These are phyloP conservation scores for Entelurus aequoreus DNA, from an alignment of 2,113 vertebrate genomes.

Conservation along the genomic window DNA sequence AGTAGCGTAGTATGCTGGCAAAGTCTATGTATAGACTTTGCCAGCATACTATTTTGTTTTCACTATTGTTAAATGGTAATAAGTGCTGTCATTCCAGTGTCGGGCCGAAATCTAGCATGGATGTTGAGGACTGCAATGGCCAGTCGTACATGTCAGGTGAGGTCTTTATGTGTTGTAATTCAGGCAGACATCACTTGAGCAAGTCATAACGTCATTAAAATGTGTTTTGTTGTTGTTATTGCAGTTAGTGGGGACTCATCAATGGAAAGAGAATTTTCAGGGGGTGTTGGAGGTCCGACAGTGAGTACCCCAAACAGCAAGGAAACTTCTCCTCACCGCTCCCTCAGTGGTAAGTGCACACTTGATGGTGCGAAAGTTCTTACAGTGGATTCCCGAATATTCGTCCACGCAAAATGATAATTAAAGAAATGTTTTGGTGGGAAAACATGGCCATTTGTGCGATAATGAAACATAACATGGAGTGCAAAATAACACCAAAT, in stretches of 20 bases:
- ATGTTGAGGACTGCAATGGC: constrained; percentile 92
- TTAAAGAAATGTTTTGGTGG: not conserved
- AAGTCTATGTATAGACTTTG: no score
- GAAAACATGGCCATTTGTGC: not conserved
- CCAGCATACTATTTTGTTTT: not conserved
- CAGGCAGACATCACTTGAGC: not conserved
- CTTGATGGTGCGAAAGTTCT: constrained; percentile 47
- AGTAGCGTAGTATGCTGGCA: no score
- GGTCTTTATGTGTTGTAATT: not conserved
- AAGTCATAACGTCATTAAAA: not conserved
- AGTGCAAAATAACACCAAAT: no score
- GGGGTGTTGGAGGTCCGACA: constrained; percentile 81
- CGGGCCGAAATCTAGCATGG: constrained; percentile 80
- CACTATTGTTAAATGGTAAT: not conserved
- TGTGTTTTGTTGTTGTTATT: constrained; percentile 11
- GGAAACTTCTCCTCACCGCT: constrained; percentile 88
- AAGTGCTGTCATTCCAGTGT: constrained; percentile 64
- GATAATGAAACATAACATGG: no score
- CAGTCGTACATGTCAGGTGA: constrained; percentile 86
- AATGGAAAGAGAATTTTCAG: constrained; percentile 92
- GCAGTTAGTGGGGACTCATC: constrained; percentile 90
- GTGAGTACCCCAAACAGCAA: constrained; percentile 96
- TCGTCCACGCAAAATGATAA: no score
- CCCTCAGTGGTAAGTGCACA: constrained; percentile 80
- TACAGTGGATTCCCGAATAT: not conserved